These are phyloP conservation scores for Tineola bisselliella DNA, from an alignment of 2,888 invertebrate species.

Conservation along the genomic window DNA sequence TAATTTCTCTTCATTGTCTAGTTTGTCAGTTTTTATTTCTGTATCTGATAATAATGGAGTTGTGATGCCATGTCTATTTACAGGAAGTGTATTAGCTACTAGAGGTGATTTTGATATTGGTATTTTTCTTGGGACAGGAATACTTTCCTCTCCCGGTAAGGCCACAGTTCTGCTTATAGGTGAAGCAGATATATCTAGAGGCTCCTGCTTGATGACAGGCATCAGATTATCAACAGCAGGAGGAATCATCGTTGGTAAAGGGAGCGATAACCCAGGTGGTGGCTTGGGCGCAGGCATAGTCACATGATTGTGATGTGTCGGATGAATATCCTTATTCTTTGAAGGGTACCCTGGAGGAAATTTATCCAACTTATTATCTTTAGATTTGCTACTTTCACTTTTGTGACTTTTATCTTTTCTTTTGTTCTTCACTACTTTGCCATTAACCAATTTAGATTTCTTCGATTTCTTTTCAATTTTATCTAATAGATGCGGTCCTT, in stretches of 20 bases:
- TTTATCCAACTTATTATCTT: slow-evolving; percentile 58
- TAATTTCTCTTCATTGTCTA: slow-evolving; percentile 69
- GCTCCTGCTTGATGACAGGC: slow-evolving; percentile 51
- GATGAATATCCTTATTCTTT: slow-evolving; percentile 51
- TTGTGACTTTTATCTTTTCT: slow-evolving; percentile 64
- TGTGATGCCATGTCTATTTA: slow-evolving; percentile 34
- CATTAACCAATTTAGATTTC: slow-evolving; percentile 62
- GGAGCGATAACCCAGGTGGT: slow-evolving; percentile 26
- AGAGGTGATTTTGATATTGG: slow-evolving; percentile 60
- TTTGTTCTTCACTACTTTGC: slow-evolving; percentile 64
- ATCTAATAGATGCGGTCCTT: slow-evolving; percentile 40
- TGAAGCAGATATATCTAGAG: slow-evolving; percentile 29
- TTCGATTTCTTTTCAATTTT: slow-evolving; percentile 62
- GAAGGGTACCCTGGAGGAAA: slow-evolving; percentile 48
- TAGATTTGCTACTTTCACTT: slow-evolving; percentile 62
- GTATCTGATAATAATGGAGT: slow-evolving; percentile 42
- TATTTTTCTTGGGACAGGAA: slow-evolving; percentile 59
- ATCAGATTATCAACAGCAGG: slow-evolving; percentile 20
- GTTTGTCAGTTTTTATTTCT: slow-evolving; percentile 62
- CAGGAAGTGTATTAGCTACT: slow-evolving; percentile 37
- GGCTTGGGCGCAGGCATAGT: slow-evolving; percentile 46
- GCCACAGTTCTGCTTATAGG: slow-evolving; percentile 27
- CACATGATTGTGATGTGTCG: slow-evolving; percentile 53
- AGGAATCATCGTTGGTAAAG: slow-evolving; percentile 25
- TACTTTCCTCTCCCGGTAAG: slow-evolving; percentile 40